Evolutionary conservation across 1,140 invertebrate genomes (phyloP), one percentile per base, ranked within the genome.

Genomic region (Homalodisca vitripennis): DNA sequence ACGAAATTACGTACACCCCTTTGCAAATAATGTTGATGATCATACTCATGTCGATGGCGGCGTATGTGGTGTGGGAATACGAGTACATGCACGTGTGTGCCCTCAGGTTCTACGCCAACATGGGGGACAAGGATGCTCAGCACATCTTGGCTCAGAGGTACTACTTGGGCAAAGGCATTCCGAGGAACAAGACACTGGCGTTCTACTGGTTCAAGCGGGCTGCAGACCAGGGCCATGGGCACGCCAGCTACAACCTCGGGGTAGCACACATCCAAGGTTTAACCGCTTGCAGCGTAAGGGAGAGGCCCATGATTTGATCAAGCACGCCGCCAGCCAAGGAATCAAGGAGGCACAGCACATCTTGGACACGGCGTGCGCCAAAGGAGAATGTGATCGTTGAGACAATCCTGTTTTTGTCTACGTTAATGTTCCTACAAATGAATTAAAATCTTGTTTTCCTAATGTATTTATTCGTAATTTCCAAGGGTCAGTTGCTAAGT

Each of bases 41-140:
- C 6, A 6, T 60, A 22, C 55, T 60, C 2, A 26, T 60, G 71
- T 81, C 75, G 70, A 78, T 81, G 48, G 78, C 80, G 68, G 83
- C 83, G 76, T 88, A 84, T 72, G 79, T 84, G 1, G 80, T 80
- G 60, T 90, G 87, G 74, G 83, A 82, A 69, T 83, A 80, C 70
- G 78, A 78, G 20, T 74, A 79, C 3, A 78, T 77, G 60, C 76
- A 82, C 24, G 41, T 73, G 31, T 57, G 26, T 27, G 64, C 31
- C 3, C 55, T 60, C 2, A 60, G 55, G 55, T 60, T 60, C 55
- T 60, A 60, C 55, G 55, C 55, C 22, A 60, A 26, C 55, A 26
- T 60, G 55, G 55, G 55, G 22, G 24, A 60, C 55, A 26, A 30
- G 22, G 55, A 60, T 26, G 55, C 55, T 13, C 55, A 60, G 55